Evolutionary conservation across 2,888 invertebrate species (phyloP).

Genomic region (Argyresthia goedartella): DNA sequence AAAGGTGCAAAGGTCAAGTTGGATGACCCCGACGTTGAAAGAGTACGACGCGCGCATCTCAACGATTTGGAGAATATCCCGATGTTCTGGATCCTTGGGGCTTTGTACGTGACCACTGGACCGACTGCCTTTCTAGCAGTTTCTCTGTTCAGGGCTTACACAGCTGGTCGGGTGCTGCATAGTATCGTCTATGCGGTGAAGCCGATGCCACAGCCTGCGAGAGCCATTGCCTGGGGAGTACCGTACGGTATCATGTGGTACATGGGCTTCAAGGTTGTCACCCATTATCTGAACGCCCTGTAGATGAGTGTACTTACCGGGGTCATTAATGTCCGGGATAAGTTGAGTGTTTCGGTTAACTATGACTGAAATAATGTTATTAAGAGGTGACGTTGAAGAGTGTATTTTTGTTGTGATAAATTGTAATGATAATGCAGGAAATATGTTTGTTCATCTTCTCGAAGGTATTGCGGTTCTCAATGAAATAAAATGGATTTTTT

Average conservation of each 20-base stretch:
- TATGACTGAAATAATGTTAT: no score
- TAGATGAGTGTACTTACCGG: neutral
- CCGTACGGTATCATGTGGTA: slow-evolving; percentile 36
- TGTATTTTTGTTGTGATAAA: no score
- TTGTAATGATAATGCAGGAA: no score
- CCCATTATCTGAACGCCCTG: slow-evolving; percentile 22
- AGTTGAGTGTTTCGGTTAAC: no score
- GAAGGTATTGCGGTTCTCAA: no score
- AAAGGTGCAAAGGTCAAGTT: slow-evolving; percentile 37
- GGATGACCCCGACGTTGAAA: slow-evolving; percentile 43
- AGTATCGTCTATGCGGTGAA: slow-evolving; percentile 75
- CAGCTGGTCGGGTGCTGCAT: slow-evolving; percentile 69
- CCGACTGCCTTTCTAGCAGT: slow-evolving; percentile 53
- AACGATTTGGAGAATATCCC: slow-evolving; percentile 82
- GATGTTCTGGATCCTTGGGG: slow-evolving; percentile 72
- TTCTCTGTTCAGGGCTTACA: slow-evolving; percentile 59
- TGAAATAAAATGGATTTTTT: no score
- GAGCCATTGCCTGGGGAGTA: slow-evolving; percentile 35
- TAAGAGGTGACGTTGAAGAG: no score
- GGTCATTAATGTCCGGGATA: no score
- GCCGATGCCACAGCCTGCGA: slow-evolving; percentile 70
- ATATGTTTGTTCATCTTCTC: no score
- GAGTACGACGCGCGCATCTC: slow-evolving; percentile 70
- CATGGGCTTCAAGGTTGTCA: slow-evolving; percentile 40
- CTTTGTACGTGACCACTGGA: slow-evolving; percentile 71